Percentiles rank a stretch among this genome's conserved stretches.
These are phyloP conservation scores for Hirudinaria manillensis DNA, from an alignment of 2,888 invertebrate species.

Conservation along the genomic window DNA sequence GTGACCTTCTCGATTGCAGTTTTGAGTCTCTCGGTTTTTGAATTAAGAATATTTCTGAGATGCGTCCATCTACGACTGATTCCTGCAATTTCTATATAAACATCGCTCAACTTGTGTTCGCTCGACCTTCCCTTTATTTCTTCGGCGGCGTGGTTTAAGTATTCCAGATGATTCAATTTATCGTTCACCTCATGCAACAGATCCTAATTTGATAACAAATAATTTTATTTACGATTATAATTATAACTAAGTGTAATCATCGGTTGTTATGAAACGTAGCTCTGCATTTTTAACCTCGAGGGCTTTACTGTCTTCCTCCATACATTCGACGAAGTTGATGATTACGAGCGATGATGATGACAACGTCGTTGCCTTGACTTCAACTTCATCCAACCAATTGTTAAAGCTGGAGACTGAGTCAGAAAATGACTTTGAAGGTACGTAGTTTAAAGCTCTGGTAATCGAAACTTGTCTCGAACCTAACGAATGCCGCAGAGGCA, in stretches of 20 bases:
- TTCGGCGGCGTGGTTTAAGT: constrained; percentile 51
- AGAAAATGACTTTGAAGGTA: constrained; percentile 52
- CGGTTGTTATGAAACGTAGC: no score
- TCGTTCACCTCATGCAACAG: constrained; percentile 50
- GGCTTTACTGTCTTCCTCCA: constrained; percentile 49
- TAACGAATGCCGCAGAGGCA: constrained; percentile 1
- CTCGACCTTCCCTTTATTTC: constrained; percentile 45
- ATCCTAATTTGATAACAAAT: constrained; percentile 43
- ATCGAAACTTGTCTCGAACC: constrained; percentile 59
- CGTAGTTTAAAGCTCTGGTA: constrained; percentile 48
- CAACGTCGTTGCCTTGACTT: background rate
- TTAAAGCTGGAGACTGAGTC: constrained; percentile 52
- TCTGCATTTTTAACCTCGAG: constrained; percentile 20
- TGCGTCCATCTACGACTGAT: background rate
- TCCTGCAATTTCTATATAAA: constrained; percentile 27
- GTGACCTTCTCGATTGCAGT: constrained; percentile 1
- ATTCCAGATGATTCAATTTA: constrained; percentile 49
- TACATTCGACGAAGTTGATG: constrained; percentile 44
- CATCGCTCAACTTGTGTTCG: background rate
- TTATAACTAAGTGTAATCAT: background rate
- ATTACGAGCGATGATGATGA: constrained; percentile 38
- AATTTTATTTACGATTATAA: constrained; percentile 1
- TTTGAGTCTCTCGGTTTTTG: background rate
- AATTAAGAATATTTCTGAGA: background rate
- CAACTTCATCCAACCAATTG: constrained; percentile 21